phyloP scores from a whole-genome alignment of 35 echinoderm and acorn worm species.

The Acanthaster planci region DNA sequence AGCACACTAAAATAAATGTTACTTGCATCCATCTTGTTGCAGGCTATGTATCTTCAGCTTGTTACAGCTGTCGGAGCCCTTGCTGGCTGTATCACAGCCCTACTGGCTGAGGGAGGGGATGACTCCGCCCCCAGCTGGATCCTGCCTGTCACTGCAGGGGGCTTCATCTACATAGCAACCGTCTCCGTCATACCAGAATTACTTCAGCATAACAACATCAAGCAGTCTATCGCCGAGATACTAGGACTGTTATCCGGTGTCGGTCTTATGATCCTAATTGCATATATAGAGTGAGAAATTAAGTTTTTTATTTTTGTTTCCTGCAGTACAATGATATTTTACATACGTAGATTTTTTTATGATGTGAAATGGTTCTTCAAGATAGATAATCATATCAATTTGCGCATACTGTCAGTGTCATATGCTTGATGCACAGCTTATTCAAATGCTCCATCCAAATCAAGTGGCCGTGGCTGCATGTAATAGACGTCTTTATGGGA shows the following conservation, averaged over 20 bases:
- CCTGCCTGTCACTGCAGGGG: conserved; percentile 88
- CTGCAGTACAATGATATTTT: no score
- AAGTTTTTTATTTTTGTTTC: no score
- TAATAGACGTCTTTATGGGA: no score
- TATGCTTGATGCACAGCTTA: no score
- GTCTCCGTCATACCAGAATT: conserved; percentile 92
- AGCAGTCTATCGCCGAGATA: conserved; percentile 76
- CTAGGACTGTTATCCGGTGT: conserved; percentile 66
- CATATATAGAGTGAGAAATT: conserved; percentile 41
- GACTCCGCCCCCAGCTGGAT: conserved; percentile 69
- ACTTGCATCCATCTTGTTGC: conserved; percentile 29
- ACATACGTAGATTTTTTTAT: no score
- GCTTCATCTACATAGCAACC: conserved; percentile 95
- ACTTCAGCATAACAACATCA: conserved; percentile 64
- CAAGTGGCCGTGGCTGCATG: no score
- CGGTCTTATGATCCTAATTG: conserved; percentile 82
- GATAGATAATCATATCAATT: no score
- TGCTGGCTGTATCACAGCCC: conserved; percentile 77
- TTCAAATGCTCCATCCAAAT: no score
- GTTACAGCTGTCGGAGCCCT: conserved; percentile 85
- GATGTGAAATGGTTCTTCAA: no score
- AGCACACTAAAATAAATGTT: no score
- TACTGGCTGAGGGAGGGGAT: conserved; percentile 79
- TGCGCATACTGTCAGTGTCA: no score
- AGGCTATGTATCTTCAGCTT: conserved; percentile 93